Conservation (phyloP, 2,113 vertebrate genomes). For the Montifringilla adamsi region DNA sequence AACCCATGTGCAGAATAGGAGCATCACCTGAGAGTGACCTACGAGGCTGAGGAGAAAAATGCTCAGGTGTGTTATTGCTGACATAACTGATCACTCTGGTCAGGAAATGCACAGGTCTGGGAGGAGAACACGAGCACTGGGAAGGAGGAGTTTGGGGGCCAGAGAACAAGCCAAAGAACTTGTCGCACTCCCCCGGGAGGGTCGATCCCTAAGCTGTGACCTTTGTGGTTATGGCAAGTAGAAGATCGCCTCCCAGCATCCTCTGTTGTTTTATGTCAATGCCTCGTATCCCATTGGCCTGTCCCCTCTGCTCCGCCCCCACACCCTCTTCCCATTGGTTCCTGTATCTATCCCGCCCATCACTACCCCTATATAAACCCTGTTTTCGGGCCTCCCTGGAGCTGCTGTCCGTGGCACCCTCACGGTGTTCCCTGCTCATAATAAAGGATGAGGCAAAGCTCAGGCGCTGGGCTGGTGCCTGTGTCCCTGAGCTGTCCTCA, state of each 20-base stretch:
- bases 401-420: accelerated
- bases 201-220: too few relatives aligned
- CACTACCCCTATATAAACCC: not conserved
- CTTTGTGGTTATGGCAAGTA: too few relatives aligned
- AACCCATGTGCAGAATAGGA: not conserved
- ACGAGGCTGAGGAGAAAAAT: not conserved
- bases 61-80: not conserved
- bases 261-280: not conserved
- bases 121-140: not conserved
- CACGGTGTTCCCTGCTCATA: not conserved
- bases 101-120: not conserved
- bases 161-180: not conserved
- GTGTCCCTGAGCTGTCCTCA: not conserved
- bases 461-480: not conserved
- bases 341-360: not conserved
- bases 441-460: not conserved
- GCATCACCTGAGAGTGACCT: not conserved
- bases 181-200: not conserved
- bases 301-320: not conserved
- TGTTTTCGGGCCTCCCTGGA: too few relatives aligned
- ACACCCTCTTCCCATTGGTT: not conserved
- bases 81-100: not conserved
- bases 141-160: too few relatives aligned
- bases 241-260: too few relatives aligned
- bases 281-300: not conserved